Evolutionary conservation across 1,140 invertebrate genomes (phyloP).

Genomic region (Microplitis mediator): DNA sequence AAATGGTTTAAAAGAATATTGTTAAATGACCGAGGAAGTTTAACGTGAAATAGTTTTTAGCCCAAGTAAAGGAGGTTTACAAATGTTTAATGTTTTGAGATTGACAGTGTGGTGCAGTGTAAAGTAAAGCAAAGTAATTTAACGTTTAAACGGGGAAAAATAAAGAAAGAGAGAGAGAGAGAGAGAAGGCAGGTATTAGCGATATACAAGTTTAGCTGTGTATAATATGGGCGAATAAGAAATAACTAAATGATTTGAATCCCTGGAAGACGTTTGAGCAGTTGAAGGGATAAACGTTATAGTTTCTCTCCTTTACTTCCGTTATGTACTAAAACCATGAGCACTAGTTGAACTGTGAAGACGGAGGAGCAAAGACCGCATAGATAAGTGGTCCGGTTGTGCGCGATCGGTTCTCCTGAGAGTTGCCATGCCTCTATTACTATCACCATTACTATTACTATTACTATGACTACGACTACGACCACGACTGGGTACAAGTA

Average conservation of each 20-base stretch:
- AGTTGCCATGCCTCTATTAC: too few species aligned
- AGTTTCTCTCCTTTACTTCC: constrained; percentile 7
- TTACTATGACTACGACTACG: not conserved
- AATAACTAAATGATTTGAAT: not conserved
- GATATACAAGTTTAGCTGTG: not conserved
- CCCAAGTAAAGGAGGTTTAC: too few species aligned
- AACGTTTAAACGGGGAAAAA: not conserved
- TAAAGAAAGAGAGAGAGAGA: not conserved
- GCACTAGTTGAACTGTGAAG: not conserved
- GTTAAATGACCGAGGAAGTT: too few species aligned
- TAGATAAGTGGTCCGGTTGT: constrained; percentile 21
- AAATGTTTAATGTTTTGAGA: too few species aligned
- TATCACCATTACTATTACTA: too few species aligned
- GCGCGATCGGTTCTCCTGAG: not conserved
- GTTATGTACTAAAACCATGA: constrained; percentile 9
- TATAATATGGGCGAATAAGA: not conserved
- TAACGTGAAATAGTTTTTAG: too few species aligned
- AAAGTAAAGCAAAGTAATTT: not conserved
- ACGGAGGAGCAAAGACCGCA: constrained; percentile 16
- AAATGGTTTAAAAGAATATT: too few species aligned
- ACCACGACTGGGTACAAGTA: too few species aligned
- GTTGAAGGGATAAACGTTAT: not conserved
- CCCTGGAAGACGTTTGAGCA: not conserved
- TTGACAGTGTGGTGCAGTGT: not conserved
- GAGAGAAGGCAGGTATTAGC: not conserved